Conservation (phyloP, 1,140 invertebrate genomes). For the Pseudachorutes palmiensis region DNA sequence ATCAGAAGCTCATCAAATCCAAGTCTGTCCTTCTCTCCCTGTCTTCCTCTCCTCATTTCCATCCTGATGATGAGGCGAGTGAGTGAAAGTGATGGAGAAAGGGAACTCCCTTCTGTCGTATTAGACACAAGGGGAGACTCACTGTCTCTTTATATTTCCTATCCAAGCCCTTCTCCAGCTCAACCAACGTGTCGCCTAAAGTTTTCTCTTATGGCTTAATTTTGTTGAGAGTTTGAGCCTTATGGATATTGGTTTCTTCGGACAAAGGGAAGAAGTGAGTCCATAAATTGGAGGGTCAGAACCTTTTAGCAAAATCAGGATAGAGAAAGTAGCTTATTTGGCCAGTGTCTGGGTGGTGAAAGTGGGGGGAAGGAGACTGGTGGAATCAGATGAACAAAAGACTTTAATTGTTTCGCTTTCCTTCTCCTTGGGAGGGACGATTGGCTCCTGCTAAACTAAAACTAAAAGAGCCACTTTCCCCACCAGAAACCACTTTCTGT, state of each 20-base stretch:
- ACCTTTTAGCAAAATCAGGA: conserved; percentile 37
- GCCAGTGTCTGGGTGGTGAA: not conserved
- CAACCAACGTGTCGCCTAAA: too few species aligned
- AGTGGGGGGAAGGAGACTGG: not conserved
- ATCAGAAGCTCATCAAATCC: conserved; percentile 21
- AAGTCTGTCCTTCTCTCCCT: conserved; percentile 21
- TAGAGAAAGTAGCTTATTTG: not conserved
- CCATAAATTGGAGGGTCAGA: conserved; percentile 11
- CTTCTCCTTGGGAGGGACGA: not conserved
- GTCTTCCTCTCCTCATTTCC: conserved; percentile 22
- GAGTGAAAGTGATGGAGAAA: not conserved
- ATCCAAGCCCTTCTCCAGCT: too few species aligned
- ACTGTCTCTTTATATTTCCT: too few species aligned
- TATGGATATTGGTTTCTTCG: conserved; percentile 23
- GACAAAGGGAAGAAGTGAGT: conserved; percentile 18
- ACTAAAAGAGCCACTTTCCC: not conserved
- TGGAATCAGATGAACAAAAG: not conserved
- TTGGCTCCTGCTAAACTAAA: not conserved
- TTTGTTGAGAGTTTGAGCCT: conserved; percentile 30
- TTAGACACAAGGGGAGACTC: not conserved
- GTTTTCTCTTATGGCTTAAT: conserved; percentile 34
- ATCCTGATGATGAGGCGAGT: not conserved
- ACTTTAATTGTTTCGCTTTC: not conserved
- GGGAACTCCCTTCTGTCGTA: not conserved
- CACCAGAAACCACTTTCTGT: not conserved